phyloP scores from a whole-genome alignment of 1,140 invertebrate genomes.

The Drosophila nasuta region DNA sequence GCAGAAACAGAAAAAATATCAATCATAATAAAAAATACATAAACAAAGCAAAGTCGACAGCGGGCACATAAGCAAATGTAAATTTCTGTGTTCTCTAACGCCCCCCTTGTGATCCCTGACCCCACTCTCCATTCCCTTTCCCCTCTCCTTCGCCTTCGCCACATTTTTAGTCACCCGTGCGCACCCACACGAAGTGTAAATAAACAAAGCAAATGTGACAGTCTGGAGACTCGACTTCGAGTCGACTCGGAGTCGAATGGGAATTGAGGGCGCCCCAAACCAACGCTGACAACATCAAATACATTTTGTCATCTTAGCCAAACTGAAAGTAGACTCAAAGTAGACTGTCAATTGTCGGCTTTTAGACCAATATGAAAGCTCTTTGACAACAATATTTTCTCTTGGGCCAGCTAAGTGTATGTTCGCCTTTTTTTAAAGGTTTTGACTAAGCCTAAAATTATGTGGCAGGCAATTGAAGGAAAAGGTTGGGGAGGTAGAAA shows the following conservation, averaged over 20 bases:
- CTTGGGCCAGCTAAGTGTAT: neutral
- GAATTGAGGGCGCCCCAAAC: slow-evolving; percentile 26
- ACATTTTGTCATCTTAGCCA: slow-evolving; percentile 47
- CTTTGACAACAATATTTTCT: slow-evolving; percentile 2
- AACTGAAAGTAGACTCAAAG: slow-evolving; percentile 28
- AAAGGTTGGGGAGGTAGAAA: neutral
- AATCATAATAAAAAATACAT: slow-evolving; percentile 64
- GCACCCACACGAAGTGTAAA: slow-evolving; percentile 30
- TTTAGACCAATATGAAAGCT: slow-evolving; percentile 29
- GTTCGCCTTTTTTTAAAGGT: neutral
- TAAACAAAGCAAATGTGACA: slow-evolving; percentile 54
- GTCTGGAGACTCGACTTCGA: neutral
- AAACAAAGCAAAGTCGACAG: slow-evolving; percentile 59
- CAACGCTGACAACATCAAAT: slow-evolving; percentile 46
- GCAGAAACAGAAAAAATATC: slow-evolving; percentile 46
- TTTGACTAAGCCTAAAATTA: slow-evolving; percentile 1
- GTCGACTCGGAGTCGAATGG: slow-evolving; percentile 1
- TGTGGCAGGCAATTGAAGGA: neutral
- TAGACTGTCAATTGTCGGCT: slow-evolving; percentile 36
- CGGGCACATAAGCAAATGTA: slow-evolving; percentile 55
- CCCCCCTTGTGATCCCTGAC: slow-evolving; percentile 11
- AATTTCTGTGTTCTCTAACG: slow-evolving; percentile 39
- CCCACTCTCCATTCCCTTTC: neutral
- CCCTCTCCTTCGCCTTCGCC: neutral
- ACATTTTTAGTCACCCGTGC: neutral